Conservation (phyloP, 2,113 vertebrate species). For the Lasiurus borealis region DNA sequence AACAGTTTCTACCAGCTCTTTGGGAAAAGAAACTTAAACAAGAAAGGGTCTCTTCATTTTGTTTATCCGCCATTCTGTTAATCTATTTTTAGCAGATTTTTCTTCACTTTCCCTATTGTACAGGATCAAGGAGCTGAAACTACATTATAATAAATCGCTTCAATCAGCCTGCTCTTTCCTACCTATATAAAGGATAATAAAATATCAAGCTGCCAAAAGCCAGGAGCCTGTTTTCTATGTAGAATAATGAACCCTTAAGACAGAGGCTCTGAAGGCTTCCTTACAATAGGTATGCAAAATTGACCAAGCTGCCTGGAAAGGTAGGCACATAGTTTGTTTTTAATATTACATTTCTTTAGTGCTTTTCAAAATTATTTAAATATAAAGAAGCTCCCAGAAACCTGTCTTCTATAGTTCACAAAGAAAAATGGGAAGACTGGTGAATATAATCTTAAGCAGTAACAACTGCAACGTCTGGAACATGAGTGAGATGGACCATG, state of each 20-base stretch:
- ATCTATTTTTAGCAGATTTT: slow-evolving; percentile 71
- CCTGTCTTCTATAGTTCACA: not conserved
- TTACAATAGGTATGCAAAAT: not conserved
- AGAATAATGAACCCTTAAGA: slow-evolving; percentile 48
- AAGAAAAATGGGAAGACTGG: not conserved
- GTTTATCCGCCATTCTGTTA: slow-evolving; percentile 58
- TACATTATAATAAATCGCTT: slow-evolving; percentile 57
- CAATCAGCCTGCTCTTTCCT: slow-evolving; percentile 50
- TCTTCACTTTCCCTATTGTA: slow-evolving; percentile 41
- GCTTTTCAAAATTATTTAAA: slow-evolving; percentile 35
- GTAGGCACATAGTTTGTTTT: not conserved
- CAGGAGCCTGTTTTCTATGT: slow-evolving; percentile 13
- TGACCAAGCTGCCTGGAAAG: slow-evolving; percentile 2
- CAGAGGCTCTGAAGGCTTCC: not conserved
- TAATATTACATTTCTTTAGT: slow-evolving; percentile 52
- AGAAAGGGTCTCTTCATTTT: slow-evolving; percentile 46
- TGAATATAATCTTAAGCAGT: not conserved
- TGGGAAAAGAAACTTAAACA: slow-evolving; percentile 25
- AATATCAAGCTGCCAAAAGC: slow-evolving; percentile 48
- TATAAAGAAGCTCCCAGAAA: slow-evolving; percentile 3
- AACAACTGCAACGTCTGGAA: not conserved
- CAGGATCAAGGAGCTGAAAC: slow-evolving; percentile 48
- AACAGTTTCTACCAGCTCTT: slow-evolving; percentile 4
- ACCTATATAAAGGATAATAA: slow-evolving; percentile 54
- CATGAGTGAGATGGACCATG: not conserved